Percentiles rank a stretch among this genome's conserved stretches.
Conservation (phyloP, 2,888 invertebrate genomes). For the Abrostola triplasia region DNA sequence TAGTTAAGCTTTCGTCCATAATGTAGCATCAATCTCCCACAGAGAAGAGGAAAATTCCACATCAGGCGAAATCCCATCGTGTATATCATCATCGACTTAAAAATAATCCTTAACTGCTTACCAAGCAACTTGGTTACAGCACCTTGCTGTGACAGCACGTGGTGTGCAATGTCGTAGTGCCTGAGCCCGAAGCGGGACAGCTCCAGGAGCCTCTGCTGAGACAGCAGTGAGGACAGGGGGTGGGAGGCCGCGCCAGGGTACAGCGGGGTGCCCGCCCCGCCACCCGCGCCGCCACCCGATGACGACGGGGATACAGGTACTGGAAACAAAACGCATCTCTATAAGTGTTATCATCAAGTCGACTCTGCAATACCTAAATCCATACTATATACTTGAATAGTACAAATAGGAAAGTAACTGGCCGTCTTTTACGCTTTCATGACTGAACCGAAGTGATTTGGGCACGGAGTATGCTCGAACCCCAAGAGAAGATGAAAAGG, state of each 20-base stretch:
- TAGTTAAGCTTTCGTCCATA: too few relatives aligned
- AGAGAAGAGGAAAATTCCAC: too few relatives aligned
- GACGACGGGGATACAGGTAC: slow-evolving; percentile 88
- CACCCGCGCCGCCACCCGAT: slow-evolving; percentile 81
- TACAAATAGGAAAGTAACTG: too few relatives aligned
- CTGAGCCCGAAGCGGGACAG: slow-evolving; percentile 94
- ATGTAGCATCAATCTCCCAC: too few relatives aligned
- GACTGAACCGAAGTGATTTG: too few relatives aligned
- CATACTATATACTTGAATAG: too few relatives aligned
- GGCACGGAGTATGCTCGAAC: too few relatives aligned
- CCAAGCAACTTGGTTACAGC: slow-evolving; percentile 96
- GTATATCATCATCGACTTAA: slow-evolving; percentile 16
- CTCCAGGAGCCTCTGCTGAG: slow-evolving; percentile 94
- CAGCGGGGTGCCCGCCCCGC: slow-evolving; percentile 81
- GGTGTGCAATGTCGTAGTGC: slow-evolving; percentile 96
- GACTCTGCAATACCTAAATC: too few relatives aligned
- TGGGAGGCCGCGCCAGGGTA: slow-evolving; percentile 86
- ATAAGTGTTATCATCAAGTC: slow-evolving; percentile 3
- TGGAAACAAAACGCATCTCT: slow-evolving; percentile 69
- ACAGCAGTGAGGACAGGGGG: slow-evolving; percentile 91
- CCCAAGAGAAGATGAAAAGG: too few relatives aligned
- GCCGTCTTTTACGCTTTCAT: too few relatives aligned
- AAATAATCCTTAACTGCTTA: slow-evolving; percentile 82
- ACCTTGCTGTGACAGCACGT: slow-evolving; percentile 96
- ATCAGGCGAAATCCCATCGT: neutral